Conservation (phyloP, 2,888 invertebrate genomes). For the Selenia dentaria region DNA sequence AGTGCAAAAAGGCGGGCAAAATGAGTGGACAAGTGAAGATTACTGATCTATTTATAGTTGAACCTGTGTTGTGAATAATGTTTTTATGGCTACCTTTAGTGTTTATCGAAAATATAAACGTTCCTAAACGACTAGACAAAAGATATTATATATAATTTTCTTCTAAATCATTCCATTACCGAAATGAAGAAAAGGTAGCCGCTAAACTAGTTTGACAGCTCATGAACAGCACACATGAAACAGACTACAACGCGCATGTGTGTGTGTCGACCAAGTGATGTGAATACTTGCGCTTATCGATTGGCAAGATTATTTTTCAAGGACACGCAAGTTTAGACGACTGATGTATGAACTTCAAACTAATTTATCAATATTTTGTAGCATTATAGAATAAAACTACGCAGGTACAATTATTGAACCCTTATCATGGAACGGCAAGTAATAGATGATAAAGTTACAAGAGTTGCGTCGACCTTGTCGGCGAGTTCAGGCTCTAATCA, state of each 20-base stretch:
- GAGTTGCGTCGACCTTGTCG: conserved; percentile 42
- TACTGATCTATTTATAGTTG: conserved; percentile 74
- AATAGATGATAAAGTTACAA: conserved; percentile 46
- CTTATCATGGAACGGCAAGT: conserved; percentile 53
- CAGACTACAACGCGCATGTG: conserved; percentile 58
- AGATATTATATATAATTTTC: too few species aligned
- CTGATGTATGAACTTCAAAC: conserved; percentile 33
- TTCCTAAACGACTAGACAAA: too few species aligned
- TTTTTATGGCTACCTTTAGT: conserved; percentile 43
- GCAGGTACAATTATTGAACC: neutral
- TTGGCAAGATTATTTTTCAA: conserved; percentile 78
- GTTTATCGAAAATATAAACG: conserved; percentile 27
- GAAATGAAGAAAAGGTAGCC: conserved; percentile 55
- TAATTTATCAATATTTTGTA: too few species aligned
- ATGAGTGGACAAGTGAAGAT: conserved; percentile 72
- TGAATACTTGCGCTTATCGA: conserved; percentile 79
- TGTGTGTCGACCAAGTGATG: conserved; percentile 74
- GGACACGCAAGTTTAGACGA: conserved; percentile 50
- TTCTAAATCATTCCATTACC: too few species aligned
- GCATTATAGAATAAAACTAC: conserved; percentile 1
- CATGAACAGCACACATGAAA: conserved; percentile 56
- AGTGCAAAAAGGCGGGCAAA: conserved; percentile 73
- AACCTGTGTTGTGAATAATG: conserved; percentile 60
- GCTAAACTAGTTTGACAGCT: conserved; percentile 81
- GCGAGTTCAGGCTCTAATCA: conserved; percentile 58